These are phyloP conservation scores for Acronicta alni DNA, from an alignment of 2,888 invertebrate species.

Conservation along the genomic window DNA sequence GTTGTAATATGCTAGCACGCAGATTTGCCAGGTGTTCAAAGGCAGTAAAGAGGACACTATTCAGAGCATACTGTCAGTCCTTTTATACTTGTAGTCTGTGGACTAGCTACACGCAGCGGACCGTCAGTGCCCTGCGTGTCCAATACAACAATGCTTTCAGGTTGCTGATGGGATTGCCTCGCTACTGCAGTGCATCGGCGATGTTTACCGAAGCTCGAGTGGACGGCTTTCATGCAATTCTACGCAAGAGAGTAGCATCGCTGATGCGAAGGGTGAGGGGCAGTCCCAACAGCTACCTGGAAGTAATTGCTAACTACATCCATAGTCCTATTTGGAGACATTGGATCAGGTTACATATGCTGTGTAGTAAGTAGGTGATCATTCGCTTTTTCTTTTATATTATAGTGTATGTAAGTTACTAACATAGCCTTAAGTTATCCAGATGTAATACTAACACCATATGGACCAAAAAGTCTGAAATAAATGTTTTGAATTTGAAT, in stretches of 20 bases:
- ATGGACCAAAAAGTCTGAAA: slow-evolving; percentile 7
- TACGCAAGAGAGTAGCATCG: slow-evolving; percentile 6
- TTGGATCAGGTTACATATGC: slow-evolving; percentile 2
- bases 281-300: slow-evolving; percentile 5
- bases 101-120: slow-evolving; percentile 4
- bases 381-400: slow-evolving; percentile 6
- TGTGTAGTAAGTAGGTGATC: slow-evolving; percentile 2
- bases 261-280: slow-evolving; percentile 3
- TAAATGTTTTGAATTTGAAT: neutral
- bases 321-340: slow-evolving; percentile 6
- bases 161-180: slow-evolving; percentile 8
- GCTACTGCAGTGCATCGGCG: neutral
- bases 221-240: slow-evolving; percentile 3
- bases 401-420: neutral
- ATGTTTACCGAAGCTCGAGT: slow-evolving; percentile 3
- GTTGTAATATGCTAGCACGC: slow-evolving; percentile 7
- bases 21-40: slow-evolving; percentile 8
- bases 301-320: slow-evolving; percentile 1
- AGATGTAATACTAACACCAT: slow-evolving; percentile 4
- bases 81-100: slow-evolving; percentile 13
- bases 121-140: slow-evolving; percentile 2
- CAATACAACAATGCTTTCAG: slow-evolving; percentile 13
- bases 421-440: slow-evolving; percentile 5
- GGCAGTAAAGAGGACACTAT: slow-evolving; percentile 5
- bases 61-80: slow-evolving; percentile 12